A percentile compares a stretch with the other conserved stretches of the same genome.
Conservation (phyloP, 2,113 vertebrate species). For the Anthoscopus minutus region DNA sequence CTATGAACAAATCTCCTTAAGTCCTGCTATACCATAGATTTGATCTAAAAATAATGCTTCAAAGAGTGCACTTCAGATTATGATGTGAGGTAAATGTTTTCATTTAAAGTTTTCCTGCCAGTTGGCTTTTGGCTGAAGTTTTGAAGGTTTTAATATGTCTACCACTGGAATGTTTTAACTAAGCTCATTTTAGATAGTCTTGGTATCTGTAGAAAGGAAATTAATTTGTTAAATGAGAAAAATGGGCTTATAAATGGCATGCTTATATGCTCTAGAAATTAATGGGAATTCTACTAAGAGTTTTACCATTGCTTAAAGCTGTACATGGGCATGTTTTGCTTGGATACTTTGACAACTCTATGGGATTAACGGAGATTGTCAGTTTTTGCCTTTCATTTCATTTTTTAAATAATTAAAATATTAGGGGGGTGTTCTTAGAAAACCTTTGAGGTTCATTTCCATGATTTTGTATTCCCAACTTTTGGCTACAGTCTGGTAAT, state of each 20-base stretch:
- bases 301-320: neutral
- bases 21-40: neutral
- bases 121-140: neutral
- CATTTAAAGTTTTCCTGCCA: neutral
- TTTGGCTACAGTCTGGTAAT: neutral
- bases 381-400: neutral
- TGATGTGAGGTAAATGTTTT: neutral
- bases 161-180: neutral
- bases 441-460: neutral
- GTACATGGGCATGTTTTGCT: neutral
- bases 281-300: neutral
- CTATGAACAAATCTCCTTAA: neutral
- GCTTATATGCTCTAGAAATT: neutral
- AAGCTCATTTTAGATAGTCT: neutral
- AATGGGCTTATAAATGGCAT: neutral
- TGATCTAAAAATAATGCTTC: constrained; percentile 1
- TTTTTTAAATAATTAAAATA: neutral
- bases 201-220: neutral
- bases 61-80: neutral
- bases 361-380: neutral
- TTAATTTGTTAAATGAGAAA: neutral
- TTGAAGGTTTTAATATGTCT: neutral
- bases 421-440: neutral
- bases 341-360: neutral
- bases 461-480: neutral